phyloP scores from a whole-genome alignment of 2,888 invertebrate species.

The Catocala sponsa region DNA sequence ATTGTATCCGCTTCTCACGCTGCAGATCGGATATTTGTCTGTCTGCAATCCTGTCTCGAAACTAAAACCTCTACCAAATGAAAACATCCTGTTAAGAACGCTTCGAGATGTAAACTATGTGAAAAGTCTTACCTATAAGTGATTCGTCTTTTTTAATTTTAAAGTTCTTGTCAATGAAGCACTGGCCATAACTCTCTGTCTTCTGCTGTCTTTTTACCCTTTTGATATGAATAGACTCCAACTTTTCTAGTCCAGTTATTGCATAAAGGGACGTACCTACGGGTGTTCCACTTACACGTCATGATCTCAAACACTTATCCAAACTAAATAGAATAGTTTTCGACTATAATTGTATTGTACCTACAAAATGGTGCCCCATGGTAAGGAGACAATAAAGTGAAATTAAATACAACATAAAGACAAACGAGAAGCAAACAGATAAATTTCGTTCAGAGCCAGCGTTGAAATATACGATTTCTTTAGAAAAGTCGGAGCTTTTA shows the following conservation, averaged over 20 bases:
- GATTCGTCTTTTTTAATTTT: too few species aligned
- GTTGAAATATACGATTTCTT: background rate
- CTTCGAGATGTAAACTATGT: background rate
- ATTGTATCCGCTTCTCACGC: conserved; percentile 60
- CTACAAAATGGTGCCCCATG: conserved; percentile 8
- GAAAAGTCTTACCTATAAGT: background rate
- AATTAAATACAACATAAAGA: conserved; percentile 59
- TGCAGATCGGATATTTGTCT: conserved; percentile 76
- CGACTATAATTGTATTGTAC: background rate
- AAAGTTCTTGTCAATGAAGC: too few species aligned
- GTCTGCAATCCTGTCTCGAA: conserved; percentile 69
- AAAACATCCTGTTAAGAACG: conserved; percentile 17
- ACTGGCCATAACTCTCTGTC: too few species aligned
- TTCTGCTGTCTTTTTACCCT: too few species aligned
- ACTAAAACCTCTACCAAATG: conserved; percentile 32
- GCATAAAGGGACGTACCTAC: too few species aligned
- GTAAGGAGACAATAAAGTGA: conserved; percentile 56
- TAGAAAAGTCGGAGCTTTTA: background rate
- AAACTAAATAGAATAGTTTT: too few species aligned
- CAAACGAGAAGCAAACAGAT: conserved; percentile 36
- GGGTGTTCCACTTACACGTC: too few species aligned
- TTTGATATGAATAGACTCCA: too few species aligned
- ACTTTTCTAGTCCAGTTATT: too few species aligned
- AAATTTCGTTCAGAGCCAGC: conserved; percentile 23
- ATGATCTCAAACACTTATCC: too few species aligned